A percentile compares a stretch with the other conserved stretches of the same genome.
phyloP scores from a whole-genome alignment of 2,113 vertebrate genomes.

The Platycercus adscitus region DNA sequence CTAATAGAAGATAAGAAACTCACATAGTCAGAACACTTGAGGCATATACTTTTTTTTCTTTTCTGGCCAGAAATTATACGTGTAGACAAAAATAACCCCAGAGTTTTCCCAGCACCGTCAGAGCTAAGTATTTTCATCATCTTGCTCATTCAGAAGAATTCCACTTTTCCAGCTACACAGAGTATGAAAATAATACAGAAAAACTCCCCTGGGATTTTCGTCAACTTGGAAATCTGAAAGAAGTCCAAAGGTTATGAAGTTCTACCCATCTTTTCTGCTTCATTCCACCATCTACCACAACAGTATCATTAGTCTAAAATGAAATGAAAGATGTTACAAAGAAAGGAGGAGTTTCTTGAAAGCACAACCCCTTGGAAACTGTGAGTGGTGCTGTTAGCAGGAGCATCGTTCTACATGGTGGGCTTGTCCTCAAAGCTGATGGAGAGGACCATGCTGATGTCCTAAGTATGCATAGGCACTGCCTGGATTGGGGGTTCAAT shows the following conservation, averaged over 20 bases:
- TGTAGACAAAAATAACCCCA: slow-evolving; percentile 22
- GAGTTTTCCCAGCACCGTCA: slow-evolving; percentile 57
- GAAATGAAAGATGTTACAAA: slow-evolving; percentile 5
- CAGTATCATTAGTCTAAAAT: not conserved
- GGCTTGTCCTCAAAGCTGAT: not conserved
- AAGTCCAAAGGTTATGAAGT: not conserved
- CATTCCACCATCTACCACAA: not conserved
- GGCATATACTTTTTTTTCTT: not conserved
- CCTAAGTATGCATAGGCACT: accelerated
- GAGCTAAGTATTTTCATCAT: slow-evolving; percentile 44
- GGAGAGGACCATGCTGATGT: not conserved
- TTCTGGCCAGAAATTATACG: slow-evolving; percentile 13
- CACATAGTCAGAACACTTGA: not conserved
- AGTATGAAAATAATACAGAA: slow-evolving; percentile 28
- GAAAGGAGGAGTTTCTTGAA: slow-evolving; percentile 30
- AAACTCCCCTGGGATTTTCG: slow-evolving; percentile 10
- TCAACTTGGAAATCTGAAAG: not conserved
- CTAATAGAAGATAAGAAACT: slow-evolving; percentile 30
- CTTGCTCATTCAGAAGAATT: slow-evolving; percentile 53
- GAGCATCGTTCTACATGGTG: accelerated
- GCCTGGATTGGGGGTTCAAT: not conserved
- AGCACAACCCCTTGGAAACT: not conserved
- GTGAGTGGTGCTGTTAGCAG: not conserved
- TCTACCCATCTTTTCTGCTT: not conserved
- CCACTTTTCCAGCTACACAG: slow-evolving; percentile 24